Conservation (phyloP, 2,888 invertebrate genomes). For the Allolobophora icterica region DNA sequence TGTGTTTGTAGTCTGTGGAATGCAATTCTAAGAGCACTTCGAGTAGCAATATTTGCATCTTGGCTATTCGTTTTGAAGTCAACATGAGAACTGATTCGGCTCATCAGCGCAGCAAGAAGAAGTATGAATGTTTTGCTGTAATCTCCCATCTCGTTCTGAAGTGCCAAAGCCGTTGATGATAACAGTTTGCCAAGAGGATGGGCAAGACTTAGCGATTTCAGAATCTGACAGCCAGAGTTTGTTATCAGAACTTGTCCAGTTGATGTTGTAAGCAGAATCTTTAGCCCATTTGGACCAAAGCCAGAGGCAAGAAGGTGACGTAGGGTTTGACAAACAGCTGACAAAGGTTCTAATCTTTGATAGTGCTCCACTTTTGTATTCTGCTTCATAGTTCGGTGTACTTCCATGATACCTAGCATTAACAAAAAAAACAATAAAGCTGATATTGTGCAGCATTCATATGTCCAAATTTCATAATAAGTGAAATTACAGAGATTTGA, state of each 20-base stretch:
- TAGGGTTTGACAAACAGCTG: slow-evolving; percentile 17
- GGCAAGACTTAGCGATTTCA: background rate
- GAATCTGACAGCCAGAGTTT: slow-evolving; percentile 17
- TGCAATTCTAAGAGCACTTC: background rate
- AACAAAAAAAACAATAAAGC: background rate
- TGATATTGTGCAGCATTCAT: background rate
- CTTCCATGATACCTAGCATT: background rate
- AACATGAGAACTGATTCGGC: background rate
- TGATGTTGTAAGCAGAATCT: background rate
- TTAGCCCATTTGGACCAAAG: slow-evolving; percentile 4
- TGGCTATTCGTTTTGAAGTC: background rate
- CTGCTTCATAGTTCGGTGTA: background rate
- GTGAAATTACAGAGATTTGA: background rate
- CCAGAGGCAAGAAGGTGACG: slow-evolving; percentile 6
- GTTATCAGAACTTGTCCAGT: slow-evolving; percentile 11
- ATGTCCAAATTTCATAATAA: background rate
- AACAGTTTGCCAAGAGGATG: background rate
- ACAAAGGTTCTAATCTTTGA: background rate
- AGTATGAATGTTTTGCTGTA: slow-evolving; percentile 17
- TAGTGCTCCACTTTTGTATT: background rate
- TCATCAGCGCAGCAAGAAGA: slow-evolving; percentile 5
- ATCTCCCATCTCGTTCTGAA: background rate
- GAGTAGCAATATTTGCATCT: slow-evolving; percentile 6
- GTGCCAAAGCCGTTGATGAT: background rate
- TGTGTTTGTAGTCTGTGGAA: background rate